These are phyloP conservation scores for Clusia tigrina DNA, from an alignment of 2,888 invertebrate species.

Conservation along the genomic window DNA sequence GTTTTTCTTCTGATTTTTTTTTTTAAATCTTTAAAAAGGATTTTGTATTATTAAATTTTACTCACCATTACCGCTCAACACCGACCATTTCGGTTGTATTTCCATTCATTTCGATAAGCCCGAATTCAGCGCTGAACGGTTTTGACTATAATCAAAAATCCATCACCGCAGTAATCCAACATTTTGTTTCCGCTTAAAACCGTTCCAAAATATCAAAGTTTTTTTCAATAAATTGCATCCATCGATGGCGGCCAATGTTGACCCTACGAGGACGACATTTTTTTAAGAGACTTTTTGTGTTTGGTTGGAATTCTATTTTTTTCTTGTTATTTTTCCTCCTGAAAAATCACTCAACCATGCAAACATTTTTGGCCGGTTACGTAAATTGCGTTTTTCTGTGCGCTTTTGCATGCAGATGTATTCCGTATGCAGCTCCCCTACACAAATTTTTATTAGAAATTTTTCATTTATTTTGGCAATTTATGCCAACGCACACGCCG, in stretches of 20 bases:
- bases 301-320: background rate
- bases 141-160: background rate
- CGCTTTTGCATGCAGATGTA: background rate
- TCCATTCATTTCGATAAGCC: too few species aligned
- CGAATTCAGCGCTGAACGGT: too few species aligned
- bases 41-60: too few species aligned
- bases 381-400: background rate
- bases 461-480: conserved; percentile 19
- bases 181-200: background rate
- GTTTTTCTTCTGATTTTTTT: too few species aligned
- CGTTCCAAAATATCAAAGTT: background rate
- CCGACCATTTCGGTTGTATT: too few species aligned
- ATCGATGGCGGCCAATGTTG: too few species aligned
- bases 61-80: too few species aligned
- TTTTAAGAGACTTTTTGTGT: too few species aligned
- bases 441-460: conserved; percentile 16
- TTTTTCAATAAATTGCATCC: background rate
- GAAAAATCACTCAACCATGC: background rate
- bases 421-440: background rate
- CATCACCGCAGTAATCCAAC: background rate
- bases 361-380: background rate
- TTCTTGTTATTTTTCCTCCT: background rate
- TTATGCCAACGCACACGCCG: conserved; percentile 28
- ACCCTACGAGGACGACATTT: too few species aligned
- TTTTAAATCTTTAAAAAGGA: too few species aligned